Evolutionary conservation across 2,797 vertebrate genomes (phyloP).

Genomic region (Clarias platycephalus): DNA sequence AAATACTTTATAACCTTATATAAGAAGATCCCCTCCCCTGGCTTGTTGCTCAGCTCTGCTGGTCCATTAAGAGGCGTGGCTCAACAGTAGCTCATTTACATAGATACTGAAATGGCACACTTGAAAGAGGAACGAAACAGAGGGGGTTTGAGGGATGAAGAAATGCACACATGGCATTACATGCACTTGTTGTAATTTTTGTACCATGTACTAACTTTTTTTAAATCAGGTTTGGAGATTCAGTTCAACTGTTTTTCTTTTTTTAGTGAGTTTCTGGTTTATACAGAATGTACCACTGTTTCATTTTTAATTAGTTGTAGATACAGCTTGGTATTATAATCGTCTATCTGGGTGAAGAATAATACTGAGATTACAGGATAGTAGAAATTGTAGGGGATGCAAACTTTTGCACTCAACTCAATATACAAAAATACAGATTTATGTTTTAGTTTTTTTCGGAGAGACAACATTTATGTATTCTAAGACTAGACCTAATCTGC

Average conservation of each 20-base stretch:
- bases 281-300: neutral
- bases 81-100: too few species aligned
- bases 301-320: neutral
- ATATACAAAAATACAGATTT: neutral
- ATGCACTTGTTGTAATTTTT: neutral
- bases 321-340: neutral
- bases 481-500: slow-evolving; percentile 1
- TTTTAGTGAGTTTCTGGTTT: neutral
- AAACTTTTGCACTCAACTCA: slow-evolving; percentile 1
- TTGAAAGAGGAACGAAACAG: too few species aligned
- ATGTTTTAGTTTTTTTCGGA: too few species aligned
- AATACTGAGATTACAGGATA: neutral
- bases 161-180: neutral
- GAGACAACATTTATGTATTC: neutral
- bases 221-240: neutral
- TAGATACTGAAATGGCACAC: too few species aligned
- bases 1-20: too few species aligned
- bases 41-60: too few species aligned
- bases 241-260: neutral
- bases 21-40: too few species aligned
- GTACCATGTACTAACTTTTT: neutral
- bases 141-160: too few species aligned
- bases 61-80: too few species aligned
- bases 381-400: neutral
- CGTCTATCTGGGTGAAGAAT: neutral